phyloP scores from a whole-genome alignment of 2,888 invertebrate species.

The Nysson spinosus region DNA sequence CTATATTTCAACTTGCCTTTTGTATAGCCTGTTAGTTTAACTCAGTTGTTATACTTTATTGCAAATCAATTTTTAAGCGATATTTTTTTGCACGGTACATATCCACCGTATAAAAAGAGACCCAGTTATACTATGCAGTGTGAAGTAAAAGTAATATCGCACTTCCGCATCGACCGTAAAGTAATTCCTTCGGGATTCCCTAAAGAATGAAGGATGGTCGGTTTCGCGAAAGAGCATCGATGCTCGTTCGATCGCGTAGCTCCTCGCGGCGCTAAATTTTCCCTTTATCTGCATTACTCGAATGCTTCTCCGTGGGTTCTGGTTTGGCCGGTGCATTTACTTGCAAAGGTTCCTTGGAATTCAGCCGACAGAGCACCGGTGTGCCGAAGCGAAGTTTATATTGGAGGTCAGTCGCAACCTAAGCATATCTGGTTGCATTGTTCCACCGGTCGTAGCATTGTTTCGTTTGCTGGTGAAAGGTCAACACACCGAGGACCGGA shows the following conservation, averaged over 20 bases:
- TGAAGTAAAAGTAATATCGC: no score
- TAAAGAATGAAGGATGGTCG: no score
- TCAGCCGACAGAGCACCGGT: constrained; percentile 18
- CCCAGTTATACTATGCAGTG: no score
- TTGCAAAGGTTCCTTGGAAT: constrained; percentile 34
- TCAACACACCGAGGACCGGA: constrained; percentile 26
- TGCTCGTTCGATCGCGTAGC: constrained; percentile 11
- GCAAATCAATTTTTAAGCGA: no score
- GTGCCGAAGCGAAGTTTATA: constrained; percentile 26
- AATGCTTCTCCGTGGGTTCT: constrained; percentile 45
- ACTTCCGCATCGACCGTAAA: no score
- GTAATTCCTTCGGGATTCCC: no score
- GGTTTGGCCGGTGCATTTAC: constrained; percentile 24
- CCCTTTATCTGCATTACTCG: constrained; percentile 65
- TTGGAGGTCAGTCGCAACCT: constrained; percentile 57
- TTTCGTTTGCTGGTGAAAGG: constrained; percentile 41
- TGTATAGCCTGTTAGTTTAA: no score
- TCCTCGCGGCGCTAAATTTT: constrained; percentile 58
- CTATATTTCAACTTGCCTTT: no score
- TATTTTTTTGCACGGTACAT: no score
- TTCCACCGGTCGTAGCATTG: constrained; percentile 48
- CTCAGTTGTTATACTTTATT: no score
- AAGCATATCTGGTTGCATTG: constrained; percentile 56
- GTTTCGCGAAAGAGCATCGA: constrained; percentile 5
- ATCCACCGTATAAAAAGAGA: no score